These are phyloP conservation scores for Megastigmus dorsalis DNA, from an alignment of 2,888 invertebrate species.

Conservation along the genomic window DNA sequence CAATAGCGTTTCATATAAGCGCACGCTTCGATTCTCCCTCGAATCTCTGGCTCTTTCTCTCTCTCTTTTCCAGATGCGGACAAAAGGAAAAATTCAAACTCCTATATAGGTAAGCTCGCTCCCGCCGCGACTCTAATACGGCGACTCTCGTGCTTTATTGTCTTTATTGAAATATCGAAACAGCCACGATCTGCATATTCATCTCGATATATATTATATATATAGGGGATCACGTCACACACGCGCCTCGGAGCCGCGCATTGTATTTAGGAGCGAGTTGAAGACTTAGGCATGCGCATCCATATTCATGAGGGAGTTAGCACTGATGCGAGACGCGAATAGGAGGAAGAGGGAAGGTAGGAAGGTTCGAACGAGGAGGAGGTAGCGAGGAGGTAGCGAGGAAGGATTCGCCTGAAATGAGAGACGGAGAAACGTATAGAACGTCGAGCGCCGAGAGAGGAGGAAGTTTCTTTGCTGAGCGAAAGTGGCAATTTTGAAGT, in stretches of 20 bases:
- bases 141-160: slow-evolving; percentile 21
- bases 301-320: slow-evolving; percentile 50
- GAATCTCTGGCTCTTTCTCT: no score
- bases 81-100: no score
- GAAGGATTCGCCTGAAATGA: background rate
- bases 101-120: no score
- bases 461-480: no score
- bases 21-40: no score
- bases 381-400: background rate
- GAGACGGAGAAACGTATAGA: background rate
- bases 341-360: background rate
- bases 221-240: background rate
- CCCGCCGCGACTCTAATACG: no score
- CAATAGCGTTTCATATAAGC: no score
- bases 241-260: background rate
- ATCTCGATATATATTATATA: background rate
- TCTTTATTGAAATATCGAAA: slow-evolving; percentile 42
- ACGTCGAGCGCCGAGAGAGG: background rate
- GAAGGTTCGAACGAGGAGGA: no score
- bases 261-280: slow-evolving; percentile 23
- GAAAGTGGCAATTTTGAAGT: slow-evolving; percentile 31
- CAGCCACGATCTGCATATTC: slow-evolving; percentile 27
- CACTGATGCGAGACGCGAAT: background rate
- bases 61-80: no score
- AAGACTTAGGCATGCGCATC: slow-evolving; percentile 52